Evolutionary conservation across 2,113 vertebrate genomes (phyloP).

Genomic region (Archocentrus centrarchus): DNA sequence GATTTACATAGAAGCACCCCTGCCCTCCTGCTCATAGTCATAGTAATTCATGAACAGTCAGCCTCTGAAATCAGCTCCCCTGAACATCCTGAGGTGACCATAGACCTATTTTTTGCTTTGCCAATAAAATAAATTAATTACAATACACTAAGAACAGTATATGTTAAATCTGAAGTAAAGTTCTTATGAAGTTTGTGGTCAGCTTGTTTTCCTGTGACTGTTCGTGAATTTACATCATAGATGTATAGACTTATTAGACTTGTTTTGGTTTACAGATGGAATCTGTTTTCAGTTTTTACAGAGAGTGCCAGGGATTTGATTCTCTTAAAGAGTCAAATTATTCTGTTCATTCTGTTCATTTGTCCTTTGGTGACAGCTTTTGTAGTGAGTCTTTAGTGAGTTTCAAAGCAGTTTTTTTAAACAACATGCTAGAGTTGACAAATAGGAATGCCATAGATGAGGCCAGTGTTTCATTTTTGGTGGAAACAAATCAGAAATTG

Average conservation of each 20-base stretch:
- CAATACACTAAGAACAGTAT: background rate
- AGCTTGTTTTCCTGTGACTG: slow-evolving; percentile 22
- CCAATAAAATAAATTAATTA: background rate
- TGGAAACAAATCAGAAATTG: too few relatives aligned
- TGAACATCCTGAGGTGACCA: background rate
- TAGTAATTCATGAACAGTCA: slow-evolving; percentile 38
- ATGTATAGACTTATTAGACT: background rate
- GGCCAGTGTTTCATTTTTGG: background rate
- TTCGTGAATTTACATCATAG: slow-evolving; percentile 20
- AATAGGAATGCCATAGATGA: too few relatives aligned
- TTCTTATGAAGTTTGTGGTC: background rate
- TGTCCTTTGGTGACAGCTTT: background rate
- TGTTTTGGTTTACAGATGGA: background rate
- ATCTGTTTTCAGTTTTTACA: background rate
- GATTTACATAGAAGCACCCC: background rate
- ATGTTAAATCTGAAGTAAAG: background rate
- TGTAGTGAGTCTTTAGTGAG: too few relatives aligned
- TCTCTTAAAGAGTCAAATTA: background rate
- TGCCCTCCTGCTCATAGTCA: background rate
- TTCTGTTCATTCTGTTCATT: background rate
- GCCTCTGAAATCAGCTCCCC: slow-evolving; percentile 18
- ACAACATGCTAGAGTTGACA: too few relatives aligned
- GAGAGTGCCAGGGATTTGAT: slow-evolving; percentile 9
- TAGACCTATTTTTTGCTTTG: background rate
- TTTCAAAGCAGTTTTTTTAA: too few relatives aligned